Base-by-base conservation (phyloP, 2,888 invertebrate species). In the Cheilosia soror region DNA sequence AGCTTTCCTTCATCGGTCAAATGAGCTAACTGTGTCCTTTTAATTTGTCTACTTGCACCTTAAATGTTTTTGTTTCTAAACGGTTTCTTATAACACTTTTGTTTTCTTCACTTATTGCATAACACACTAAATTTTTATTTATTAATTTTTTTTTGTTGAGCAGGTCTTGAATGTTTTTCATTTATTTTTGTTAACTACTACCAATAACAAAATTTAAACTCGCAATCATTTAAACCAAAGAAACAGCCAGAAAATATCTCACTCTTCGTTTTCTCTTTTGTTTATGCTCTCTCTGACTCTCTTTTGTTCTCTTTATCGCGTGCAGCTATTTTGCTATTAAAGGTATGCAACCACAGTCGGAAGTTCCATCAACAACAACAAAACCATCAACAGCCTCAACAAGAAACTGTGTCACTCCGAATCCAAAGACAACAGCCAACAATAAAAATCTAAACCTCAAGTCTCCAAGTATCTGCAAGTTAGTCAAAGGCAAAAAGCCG, bases 401-500 rank as follows among this genome's bases (percentile, higher is more conserved):
- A 81, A 78, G 78, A 78, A 85, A 81, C 73, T 71, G 49, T 51
- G 40, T 86, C 47, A 58, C 78, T 47, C 51, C 73, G 69, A 84
- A 80, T 75, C 49, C 73, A 73, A 86, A 82, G 78, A 86, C 47
- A 55, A 71, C 84, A 87, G 11, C 73, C 53, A 88, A 85, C 88
- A 87, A 72, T 88, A 84, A 57, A 87, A 77, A 75, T 55, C 68
- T 78, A 78, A 87, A 66, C 40, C 33, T 42, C 11, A 81, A 85
- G 44, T 81, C 88, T 47, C 77, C 87, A 87, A 88, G 73, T 57
- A 88, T 87, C 82, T 88, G 88, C 78, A 88, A 88, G 89, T 89
- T 92, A 88, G 90, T 93, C 88, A 94, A 93, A 89, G 92, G 93
- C 88, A 91, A 92, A 75, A 94, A 94, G 90, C 94, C 94, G 63